phyloP scores from a whole-genome alignment of 2,797 vertebrate genomes.

The Fistularia commersonii region DNA sequence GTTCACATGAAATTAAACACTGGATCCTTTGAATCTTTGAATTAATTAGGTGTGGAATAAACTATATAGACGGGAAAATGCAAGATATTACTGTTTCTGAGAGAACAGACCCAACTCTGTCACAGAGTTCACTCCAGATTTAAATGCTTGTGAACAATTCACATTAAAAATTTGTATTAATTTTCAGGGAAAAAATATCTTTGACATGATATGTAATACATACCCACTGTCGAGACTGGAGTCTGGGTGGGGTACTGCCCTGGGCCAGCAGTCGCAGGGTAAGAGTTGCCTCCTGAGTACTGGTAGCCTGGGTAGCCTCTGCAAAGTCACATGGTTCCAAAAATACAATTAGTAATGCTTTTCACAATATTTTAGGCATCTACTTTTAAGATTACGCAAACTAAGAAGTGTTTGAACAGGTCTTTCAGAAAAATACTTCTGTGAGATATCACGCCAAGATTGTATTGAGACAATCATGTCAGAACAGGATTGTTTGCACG shows the following conservation, averaged over 20 bases:
- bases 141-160: too few species aligned
- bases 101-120: too few species aligned
- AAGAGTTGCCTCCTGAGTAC: slow-evolving; percentile 84
- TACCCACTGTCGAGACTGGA: slow-evolving; percentile 88
- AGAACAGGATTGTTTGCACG: neutral
- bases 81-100: too few species aligned
- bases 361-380: neutral
- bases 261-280: slow-evolving; percentile 84
- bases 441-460: neutral
- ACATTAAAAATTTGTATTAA: neutral
- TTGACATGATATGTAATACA: slow-evolving; percentile 58
- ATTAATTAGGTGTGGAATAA: too few species aligned
- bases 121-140: too few species aligned
- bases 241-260: slow-evolving; percentile 85
- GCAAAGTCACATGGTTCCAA: slow-evolving; percentile 24
- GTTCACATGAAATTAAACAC: neutral
- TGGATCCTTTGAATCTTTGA: too few species aligned
- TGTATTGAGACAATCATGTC: slow-evolving; percentile 5
- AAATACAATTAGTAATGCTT: neutral
- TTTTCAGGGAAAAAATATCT: neutral
- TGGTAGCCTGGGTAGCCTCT: slow-evolving; percentile 87
- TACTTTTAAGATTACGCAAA: slow-evolving; percentile 1
- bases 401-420: neutral
- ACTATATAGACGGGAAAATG: too few species aligned
- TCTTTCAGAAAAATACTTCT: too few species aligned